Base-by-base conservation (phyloP, 1,140 invertebrate species). In the Drosophila grimshawi region DNA sequence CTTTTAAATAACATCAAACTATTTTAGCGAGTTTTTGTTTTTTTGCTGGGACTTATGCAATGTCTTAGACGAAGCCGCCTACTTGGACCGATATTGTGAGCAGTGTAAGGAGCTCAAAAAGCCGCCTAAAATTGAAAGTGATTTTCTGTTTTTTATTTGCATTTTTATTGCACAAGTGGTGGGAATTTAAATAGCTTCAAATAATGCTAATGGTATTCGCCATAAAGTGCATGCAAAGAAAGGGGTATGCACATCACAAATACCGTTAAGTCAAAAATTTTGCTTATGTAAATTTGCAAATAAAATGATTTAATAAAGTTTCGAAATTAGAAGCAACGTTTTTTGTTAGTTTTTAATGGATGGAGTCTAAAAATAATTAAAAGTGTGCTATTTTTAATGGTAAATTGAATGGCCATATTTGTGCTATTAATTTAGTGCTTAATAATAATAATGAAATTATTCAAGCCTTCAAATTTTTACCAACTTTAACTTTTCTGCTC, bases 11-110 rank as follows among this genome's bases (percentile, higher is more conserved):
- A 62, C 75, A 60, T 48, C 4, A 48, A 35, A 60, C 43, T 75
- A 77, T 85, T 85, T 83, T 75, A 72, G 66, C 82, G 72, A 66
- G 79, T 57, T 65, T 74, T 78, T n/a, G n/a, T 2, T 3, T 19
- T 19, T 19, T 19, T 19, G 1, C 2, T 0, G 19, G 19, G 27
- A 10, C 63, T 72, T 86, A 86, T 86, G 81, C 82, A 86, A 86
- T 86, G 33, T 32, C 41, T 27, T 10, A 51, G 35, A 60, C 32
- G 43, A 60, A 35, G 37, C 37, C 60, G 60, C 60, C 67, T 49
- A 63, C 67, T 62, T 37, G 41, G 33, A 10, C 45, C 11, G 35
- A 64, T 33, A 41, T 2, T n/a, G 29, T 3, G 8, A 32, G 10
- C 33, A n/a, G 29, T n/a, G 8, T 5, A 49, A n/a, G 29, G 30